Evolutionary conservation across 2,113 vertebrate species (phyloP).

Genomic region (Thermophis baileyi): DNA sequence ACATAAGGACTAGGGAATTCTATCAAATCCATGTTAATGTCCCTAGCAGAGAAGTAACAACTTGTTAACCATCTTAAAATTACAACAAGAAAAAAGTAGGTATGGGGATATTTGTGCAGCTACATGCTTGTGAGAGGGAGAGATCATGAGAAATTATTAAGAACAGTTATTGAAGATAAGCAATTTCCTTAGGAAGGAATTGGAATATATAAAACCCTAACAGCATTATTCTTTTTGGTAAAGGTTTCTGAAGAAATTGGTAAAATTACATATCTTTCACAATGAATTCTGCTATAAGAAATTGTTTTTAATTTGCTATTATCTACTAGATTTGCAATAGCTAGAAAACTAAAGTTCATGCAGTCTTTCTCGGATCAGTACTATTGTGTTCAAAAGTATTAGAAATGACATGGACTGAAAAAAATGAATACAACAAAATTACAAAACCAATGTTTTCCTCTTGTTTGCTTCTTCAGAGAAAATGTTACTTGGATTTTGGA

Average conservation of each 20-base stretch:
- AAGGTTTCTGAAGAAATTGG: neutral
- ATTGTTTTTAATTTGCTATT: neutral
- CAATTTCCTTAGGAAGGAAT: neutral
- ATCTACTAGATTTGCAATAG: neutral
- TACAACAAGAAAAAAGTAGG: neutral
- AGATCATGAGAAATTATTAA: neutral
- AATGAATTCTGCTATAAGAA: neutral
- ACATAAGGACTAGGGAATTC: neutral
- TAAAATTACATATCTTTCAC: neutral
- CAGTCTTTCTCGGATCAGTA: neutral
- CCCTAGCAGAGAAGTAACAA: neutral
- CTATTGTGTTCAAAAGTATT: neutral
- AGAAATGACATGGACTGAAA: neutral
- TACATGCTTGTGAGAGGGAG: neutral
- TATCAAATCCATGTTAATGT: neutral
- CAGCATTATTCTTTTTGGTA: neutral
- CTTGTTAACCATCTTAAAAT: neutral
- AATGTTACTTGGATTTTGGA: neutral
- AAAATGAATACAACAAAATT: neutral
- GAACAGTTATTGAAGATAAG: neutral
- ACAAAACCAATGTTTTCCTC: neutral
- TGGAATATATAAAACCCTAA: neutral
- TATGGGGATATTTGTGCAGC: neutral
- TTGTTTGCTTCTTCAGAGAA: neutral
- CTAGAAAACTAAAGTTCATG: neutral